Percentiles rank a stretch among this genome's conserved stretches.
Evolutionary conservation across 2,113 vertebrate species (phyloP).

Genomic region (Deroptyus accipitrinus): DNA sequence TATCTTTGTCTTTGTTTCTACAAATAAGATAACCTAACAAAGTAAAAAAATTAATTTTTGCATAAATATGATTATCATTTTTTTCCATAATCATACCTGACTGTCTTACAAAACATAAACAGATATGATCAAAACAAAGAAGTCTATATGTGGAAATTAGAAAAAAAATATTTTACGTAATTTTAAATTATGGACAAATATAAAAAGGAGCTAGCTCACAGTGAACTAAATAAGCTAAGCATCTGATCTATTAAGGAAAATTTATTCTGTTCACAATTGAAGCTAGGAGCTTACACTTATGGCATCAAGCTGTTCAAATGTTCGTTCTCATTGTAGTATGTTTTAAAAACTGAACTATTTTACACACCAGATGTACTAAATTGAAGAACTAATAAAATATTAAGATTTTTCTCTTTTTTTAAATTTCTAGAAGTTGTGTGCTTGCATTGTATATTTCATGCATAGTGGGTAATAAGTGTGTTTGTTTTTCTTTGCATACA

Average conservation of each 20-base stretch:
- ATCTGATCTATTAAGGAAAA: neutral
- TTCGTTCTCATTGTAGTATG: neutral
- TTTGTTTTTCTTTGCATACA: neutral
- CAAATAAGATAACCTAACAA: neutral
- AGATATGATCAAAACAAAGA: neutral
- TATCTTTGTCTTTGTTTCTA: neutral
- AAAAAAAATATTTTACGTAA: neutral
- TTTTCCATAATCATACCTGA: neutral
- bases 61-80: neutral
- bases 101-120: neutral
- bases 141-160: neutral
- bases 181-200: neutral
- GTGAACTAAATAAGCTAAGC: neutral
- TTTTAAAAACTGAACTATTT: neutral
- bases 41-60: neutral
- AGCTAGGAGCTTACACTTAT: neutral
- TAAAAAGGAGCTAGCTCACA: neutral
- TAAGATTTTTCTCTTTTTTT: neutral
- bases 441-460: neutral
- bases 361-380: neutral
- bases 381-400: neutral
- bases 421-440: neutral
- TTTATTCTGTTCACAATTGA: neutral
- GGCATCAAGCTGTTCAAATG: neutral
- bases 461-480: neutral